Conservation (phyloP, 2,888 invertebrate genomes). For the Invenusta paracnida region DNA sequence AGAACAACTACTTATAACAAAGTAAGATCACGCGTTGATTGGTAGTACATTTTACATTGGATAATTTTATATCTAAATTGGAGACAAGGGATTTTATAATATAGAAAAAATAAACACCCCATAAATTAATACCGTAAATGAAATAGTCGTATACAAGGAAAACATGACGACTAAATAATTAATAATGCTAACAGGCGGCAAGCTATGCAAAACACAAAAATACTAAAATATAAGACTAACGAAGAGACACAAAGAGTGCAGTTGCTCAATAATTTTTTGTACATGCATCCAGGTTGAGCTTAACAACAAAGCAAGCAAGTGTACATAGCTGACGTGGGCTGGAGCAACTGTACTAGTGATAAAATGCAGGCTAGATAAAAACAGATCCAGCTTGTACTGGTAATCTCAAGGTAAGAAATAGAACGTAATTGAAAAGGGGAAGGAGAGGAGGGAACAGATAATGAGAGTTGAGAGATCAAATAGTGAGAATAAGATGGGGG, state of each 20-base stretch:
- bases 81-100: too few species aligned
- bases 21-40: too few species aligned
- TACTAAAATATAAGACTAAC: not conserved
- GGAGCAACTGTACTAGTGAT: not conserved
- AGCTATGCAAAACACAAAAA: not conserved
- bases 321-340: not conserved
- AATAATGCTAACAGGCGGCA: not conserved
- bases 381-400: not conserved
- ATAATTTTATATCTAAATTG: too few species aligned
- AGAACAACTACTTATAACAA: too few species aligned
- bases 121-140: too few species aligned
- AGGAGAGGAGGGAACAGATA: not conserved
- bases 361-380: not conserved
- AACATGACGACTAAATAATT: not conserved
- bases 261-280: not conserved
- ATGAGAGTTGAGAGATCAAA: too few species aligned
- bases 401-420: not conserved
- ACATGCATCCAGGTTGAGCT: not conserved
- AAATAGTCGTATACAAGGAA: not conserved
- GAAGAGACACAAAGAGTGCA: not conserved
- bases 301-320: not conserved
- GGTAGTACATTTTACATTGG: too few species aligned
- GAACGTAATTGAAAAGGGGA: not conserved
- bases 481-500: not conserved
- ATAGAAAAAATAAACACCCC: too few species aligned